Conservation (phyloP, 2,113 vertebrate genomes). For the Pelmatolapia mariae region DNA sequence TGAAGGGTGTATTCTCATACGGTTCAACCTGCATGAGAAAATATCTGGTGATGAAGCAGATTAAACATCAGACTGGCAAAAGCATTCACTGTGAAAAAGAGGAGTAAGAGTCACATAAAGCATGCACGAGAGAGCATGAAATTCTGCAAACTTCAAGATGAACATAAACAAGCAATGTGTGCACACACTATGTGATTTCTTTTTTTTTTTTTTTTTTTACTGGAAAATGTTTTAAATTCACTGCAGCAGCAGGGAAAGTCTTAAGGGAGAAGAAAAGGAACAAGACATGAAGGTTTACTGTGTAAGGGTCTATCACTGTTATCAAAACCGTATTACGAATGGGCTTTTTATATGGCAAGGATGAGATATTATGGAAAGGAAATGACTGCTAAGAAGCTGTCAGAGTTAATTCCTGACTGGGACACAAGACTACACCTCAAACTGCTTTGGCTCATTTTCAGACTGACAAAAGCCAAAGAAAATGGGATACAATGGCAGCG, state of each 20-base stretch:
- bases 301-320: not conserved
- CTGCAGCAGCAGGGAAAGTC: not conserved
- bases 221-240: not conserved
- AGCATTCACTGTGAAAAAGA: not conserved
- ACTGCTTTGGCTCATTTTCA: slow-evolving; percentile 38
- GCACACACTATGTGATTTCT: not conserved
- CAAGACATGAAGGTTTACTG: not conserved
- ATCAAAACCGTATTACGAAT: not conserved
- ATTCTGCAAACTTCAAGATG: not conserved
- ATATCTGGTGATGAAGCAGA: not conserved
- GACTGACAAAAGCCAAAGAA: slow-evolving; percentile 45
- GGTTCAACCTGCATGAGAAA: slow-evolving; percentile 77
- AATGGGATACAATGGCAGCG: slow-evolving; percentile 29
- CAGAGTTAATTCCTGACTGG: not conserved
- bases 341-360: not conserved
- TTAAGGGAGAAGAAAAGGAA: slow-evolving; percentile 14
- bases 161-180: not conserved
- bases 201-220: not conserved
- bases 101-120: not conserved
- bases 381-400: slow-evolving; percentile 13
- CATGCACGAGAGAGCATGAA: not conserved
- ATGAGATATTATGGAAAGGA: not conserved
- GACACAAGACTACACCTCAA: slow-evolving; percentile 23
- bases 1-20: slow-evolving; percentile 71
- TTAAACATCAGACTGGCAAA: not conserved